Base-by-base conservation (phyloP, 2,888 invertebrate species). In the Drosophila multiciliata region DNA sequence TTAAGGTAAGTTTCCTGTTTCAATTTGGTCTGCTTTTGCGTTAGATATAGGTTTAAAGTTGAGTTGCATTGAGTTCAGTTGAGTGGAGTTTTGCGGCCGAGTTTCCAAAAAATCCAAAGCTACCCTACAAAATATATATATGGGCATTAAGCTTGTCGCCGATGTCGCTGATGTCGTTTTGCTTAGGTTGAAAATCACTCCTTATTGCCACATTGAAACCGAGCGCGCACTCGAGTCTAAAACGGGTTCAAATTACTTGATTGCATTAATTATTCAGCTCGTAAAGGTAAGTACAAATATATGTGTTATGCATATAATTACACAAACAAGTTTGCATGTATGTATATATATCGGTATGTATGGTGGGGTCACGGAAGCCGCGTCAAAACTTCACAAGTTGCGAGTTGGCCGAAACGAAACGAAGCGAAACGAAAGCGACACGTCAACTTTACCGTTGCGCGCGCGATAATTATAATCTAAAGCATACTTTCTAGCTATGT, bases 181-280 rank as follows among this genome's bases (percentile, higher is more conserved):
- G 11, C 20, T 33, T 54, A 35, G 53, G 45, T 66, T 60, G 42
- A 55, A 57, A 1, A 26, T 36, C 61, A 73, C 66, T 50, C 50
- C 59, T 62, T 66, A 63, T 73, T 54, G 57, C 73, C 63, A 74
- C 58, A 75, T 70, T 87, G 83, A 85, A 85, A 86, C 83, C 88
- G 72, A 76, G 64, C 64, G 66, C 69, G 64, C 72, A 50, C 81
- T 75, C 71, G 68, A 63, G 66, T 69, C 66, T 70, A 33, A 61
- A 84, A 80, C 67, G 71, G 74, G 69, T 75, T 78, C 73, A 76
- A 89, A 88, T 79, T 52, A 86, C 90, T 83, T 89, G 86, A 88
- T 89, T 87, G 89, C 90, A 87, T 89, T 87, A 87, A 88, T 89
- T 83, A 89, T 87, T 88, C 90, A 88, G 80, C 73, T 77, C 73